A percentile compares a stretch with the other conserved stretches of the same genome.
phyloP scores from a whole-genome alignment of 2,888 invertebrate genomes.

The Drosophila mettleri region DNA sequence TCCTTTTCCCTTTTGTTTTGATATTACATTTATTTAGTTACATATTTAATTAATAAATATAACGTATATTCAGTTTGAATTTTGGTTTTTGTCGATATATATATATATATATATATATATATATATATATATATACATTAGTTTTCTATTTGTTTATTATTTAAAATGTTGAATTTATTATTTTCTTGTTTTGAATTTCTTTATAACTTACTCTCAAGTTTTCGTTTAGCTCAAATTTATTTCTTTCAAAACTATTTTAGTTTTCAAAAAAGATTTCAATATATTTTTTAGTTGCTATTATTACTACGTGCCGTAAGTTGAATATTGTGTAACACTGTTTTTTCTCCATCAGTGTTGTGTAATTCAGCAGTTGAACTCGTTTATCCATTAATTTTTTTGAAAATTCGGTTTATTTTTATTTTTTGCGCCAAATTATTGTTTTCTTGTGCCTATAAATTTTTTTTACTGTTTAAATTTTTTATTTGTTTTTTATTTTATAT shows the following conservation, averaged over 20 bases:
- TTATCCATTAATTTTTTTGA: conserved; percentile 43
- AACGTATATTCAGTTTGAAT: conserved; percentile 78
- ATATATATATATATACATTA: conserved; percentile 41
- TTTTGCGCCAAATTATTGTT: conserved; percentile 31
- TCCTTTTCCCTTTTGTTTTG: conserved; percentile 21
- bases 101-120: conserved; percentile 14
- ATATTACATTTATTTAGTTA: conserved; percentile 57
- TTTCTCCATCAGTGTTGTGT: conserved; percentile 30
- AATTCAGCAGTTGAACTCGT: conserved; percentile 34
- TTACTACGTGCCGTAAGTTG: conserved; percentile 12
- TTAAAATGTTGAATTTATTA: conserved; percentile 42
- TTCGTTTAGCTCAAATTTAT: conserved; percentile 20
- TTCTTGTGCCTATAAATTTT: conserved; percentile 53
- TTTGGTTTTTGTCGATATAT: conserved; percentile 67
- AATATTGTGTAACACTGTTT: conserved; percentile 43
- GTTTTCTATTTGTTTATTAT: conserved; percentile 31
- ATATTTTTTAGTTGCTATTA: conserved; percentile 6
- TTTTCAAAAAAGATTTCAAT: conserved; percentile 19
- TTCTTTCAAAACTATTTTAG: conserved; percentile 32
- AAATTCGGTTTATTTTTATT: conserved; percentile 63
- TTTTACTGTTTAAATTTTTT: conserved; percentile 20
- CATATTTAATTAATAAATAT: conserved; percentile 80
- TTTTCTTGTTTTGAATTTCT: conserved; percentile 22
- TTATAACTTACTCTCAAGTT: conserved; percentile 35
- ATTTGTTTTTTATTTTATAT: conserved; percentile 23